phyloP scores from a whole-genome alignment of 2,888 invertebrate species.

The Crioceris asparagi region DNA sequence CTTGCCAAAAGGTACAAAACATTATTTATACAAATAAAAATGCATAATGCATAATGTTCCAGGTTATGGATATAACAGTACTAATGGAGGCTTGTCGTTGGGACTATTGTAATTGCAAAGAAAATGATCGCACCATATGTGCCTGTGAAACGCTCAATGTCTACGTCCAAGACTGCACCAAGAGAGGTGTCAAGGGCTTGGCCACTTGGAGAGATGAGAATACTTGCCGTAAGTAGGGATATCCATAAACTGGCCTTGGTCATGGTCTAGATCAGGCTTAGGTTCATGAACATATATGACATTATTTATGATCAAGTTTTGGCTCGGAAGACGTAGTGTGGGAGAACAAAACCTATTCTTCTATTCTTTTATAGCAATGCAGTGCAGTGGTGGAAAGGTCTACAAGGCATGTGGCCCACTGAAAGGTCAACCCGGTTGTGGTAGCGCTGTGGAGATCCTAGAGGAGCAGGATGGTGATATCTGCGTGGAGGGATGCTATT shows the following conservation, averaged over 20 bases:
- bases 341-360: too few species aligned
- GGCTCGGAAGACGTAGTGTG: too few species aligned
- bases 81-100: conserved; percentile 64
- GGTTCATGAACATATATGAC: background rate
- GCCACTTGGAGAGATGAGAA: conserved; percentile 68
- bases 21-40: background rate
- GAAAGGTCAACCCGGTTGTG: conserved; percentile 59
- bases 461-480: conserved; percentile 32
- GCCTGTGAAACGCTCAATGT: conserved; percentile 68
- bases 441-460: conserved; percentile 38
- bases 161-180: conserved; percentile 64
- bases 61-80: conserved; percentile 49
- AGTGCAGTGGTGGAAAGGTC: conserved; percentile 62
- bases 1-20: conserved; percentile 40
- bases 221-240: conserved; percentile 65
- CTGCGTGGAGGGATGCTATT: conserved; percentile 87
- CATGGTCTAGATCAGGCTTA: too few species aligned
- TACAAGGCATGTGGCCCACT: conserved; percentile 69
- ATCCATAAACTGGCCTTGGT: background rate
- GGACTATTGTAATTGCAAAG: conserved; percentile 62
- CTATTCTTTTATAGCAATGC: conserved; percentile 58
- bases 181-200: conserved; percentile 51
- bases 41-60: conserved; percentile 6
- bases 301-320: background rate
- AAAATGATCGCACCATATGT: conserved; percentile 49